Evolutionary conservation across 2,113 vertebrate genomes (phyloP), one percentile per base, ranked within the genome.

Genomic region (Labeo catla): DNA sequence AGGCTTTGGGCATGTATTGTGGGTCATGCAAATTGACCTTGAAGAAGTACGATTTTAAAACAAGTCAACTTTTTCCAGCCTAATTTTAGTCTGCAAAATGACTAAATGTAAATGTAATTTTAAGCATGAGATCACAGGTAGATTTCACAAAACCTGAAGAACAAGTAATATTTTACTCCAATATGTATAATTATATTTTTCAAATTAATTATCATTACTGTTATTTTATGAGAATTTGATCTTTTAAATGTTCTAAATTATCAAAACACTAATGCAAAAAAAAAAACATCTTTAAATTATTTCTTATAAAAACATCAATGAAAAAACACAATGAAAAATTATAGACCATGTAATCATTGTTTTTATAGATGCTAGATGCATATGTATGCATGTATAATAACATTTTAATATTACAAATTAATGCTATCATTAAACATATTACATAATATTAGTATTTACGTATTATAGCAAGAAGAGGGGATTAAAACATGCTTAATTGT

Each of bases 1-100:
- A 36, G 28, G 65, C 43, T 23, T 76, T 52, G 49, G 2, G n/a
- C 6, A 7, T 49, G 73, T 12, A 8, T 77, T 77, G 76, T 36
- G 76, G 49, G 76, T 77, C 76, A 77, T 54, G 49, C n/a, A 54
- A 36, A 77, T 34, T 54, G 43, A 81, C 59, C 79, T 49, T 34
- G 8, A 49, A 65, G 61, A 11, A 45, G 59, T 81, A 10, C 4
- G 6, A n/a, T 12, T 4, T 28, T 39, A 54, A 57, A 39, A 11
- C 47, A 23, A 49, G 36, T 9, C 68, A 2, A 76, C 13, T 63
- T 43, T 80, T 45, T 43, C 39, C 19, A 23, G 39, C 43, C n/a
- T 76, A 3, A 8, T 10, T 28, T 28, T 28, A 28, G 28, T 28
- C 28, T 28, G 28, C 28, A 1, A 28, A 28, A 28, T 28, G 28